Percentiles rank a stretch among this genome's conserved stretches.
Evolutionary conservation across 2,797 vertebrate species (phyloP).

Genomic region (Pangasius mekongensis): DNA sequence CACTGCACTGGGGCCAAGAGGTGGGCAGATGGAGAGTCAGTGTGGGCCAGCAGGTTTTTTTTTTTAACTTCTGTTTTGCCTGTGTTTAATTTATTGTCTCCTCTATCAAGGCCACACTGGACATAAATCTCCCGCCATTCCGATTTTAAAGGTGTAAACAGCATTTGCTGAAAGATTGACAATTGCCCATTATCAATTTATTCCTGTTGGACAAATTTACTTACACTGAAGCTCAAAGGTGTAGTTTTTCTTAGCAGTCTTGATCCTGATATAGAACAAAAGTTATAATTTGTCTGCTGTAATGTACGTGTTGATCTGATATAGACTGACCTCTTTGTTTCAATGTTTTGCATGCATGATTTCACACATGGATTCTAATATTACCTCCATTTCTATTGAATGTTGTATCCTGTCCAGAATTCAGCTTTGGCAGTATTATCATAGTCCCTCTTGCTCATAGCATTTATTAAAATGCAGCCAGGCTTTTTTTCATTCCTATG

Average conservation of each 20-base stretch:
- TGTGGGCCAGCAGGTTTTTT: constrained; percentile 79
- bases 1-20: constrained; percentile 58
- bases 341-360: constrained; percentile 8
- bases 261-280: background rate
- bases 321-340: background rate
- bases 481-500: constrained; percentile 36
- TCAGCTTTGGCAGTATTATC: constrained; percentile 33
- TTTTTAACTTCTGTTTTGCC: constrained; percentile 68
- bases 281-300: background rate
- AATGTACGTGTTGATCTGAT: background rate
- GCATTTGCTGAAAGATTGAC: background rate
- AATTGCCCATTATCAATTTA: background rate
- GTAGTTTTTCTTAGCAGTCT: background rate
- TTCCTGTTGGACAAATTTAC: background rate
- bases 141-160: background rate
- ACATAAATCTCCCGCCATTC: constrained; percentile 5
- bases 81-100: constrained; percentile 64
- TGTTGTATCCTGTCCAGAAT: constrained; percentile 40
- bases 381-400: constrained; percentile 39
- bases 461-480: constrained; percentile 55
- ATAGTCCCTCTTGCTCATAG: constrained; percentile 40
- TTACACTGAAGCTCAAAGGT: background rate
- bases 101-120: constrained; percentile 23
- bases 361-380: constrained; percentile 35
- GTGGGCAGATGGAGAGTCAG: constrained; percentile 77